Percentiles rank a stretch among this genome's conserved stretches.
phyloP scores from a whole-genome alignment of 2,113 vertebrate genomes.

The Crocuta crocuta region DNA sequence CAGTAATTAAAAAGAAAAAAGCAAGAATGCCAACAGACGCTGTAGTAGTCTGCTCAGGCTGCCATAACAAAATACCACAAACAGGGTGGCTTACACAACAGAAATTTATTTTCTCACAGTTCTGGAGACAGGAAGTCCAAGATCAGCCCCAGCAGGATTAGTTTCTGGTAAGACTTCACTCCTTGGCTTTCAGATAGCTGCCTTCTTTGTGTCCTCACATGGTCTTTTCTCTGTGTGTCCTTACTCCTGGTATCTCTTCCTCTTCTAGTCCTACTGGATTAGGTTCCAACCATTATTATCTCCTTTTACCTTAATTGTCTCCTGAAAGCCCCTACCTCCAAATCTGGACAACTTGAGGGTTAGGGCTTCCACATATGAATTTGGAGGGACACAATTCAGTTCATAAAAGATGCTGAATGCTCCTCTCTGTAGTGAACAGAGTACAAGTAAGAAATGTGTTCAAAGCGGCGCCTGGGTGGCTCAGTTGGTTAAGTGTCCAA shows the following conservation, averaged over 20 bases:
- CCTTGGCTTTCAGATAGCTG: not conserved
- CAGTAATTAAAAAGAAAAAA: not conserved
- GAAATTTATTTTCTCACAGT: not conserved
- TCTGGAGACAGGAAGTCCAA: not conserved
- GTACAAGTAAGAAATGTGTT: not conserved
- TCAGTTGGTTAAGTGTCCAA: too few species aligned
- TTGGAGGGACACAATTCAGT: not conserved
- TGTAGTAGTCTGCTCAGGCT: not conserved
- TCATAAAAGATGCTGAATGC: not conserved
- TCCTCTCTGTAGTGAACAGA: not conserved
- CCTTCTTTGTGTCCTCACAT: not conserved
- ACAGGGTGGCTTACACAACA: not conserved
- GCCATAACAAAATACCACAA: not conserved
- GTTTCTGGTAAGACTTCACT: not conserved
- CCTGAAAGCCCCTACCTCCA: not conserved
- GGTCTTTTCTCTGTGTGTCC: not conserved
- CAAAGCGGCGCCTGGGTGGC: too few species aligned
- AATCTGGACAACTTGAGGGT: not conserved
- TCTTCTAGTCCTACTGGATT: not conserved
- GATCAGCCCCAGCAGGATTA: not conserved
- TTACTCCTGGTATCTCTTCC: not conserved
- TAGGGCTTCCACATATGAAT: not conserved
- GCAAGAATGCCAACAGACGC: not conserved
- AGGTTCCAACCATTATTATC: not conserved
- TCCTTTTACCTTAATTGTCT: not conserved